phyloP scores from a whole-genome alignment of 1,140 invertebrate genomes.

The Caenorhabditis tropicalis region DNA sequence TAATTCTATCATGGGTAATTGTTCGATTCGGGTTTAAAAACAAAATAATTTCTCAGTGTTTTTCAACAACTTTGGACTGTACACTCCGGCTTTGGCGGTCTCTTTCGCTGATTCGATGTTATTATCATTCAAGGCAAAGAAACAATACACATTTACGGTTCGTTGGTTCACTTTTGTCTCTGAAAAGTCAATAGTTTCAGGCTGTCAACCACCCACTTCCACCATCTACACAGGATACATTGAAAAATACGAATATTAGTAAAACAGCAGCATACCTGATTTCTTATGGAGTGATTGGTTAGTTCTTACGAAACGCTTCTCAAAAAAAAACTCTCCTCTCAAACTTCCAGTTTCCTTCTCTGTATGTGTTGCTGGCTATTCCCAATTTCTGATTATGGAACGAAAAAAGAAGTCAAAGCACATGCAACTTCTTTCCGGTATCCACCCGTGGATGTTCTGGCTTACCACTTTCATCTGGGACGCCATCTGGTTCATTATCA shows the following conservation, averaged over 20 bases:
- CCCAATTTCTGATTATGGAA: constrained; percentile 56
- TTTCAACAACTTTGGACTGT: constrained; percentile 54
- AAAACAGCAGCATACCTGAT: constrained; percentile 44
- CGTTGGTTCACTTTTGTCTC: neutral
- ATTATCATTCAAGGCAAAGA: neutral
- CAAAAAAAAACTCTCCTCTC: too few relatives aligned
- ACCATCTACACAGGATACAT: constrained; percentile 46
- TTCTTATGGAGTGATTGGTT: constrained; percentile 48
- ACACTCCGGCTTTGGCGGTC: constrained; percentile 48
- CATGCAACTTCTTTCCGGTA: constrained; percentile 59
- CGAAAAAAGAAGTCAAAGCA: constrained; percentile 60
- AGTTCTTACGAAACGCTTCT: neutral
- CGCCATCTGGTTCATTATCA: constrained; percentile 35
- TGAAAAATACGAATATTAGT: constrained; percentile 51
- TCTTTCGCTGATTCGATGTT: constrained; percentile 48
- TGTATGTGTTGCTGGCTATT: constrained; percentile 56
- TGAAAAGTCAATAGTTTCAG: constrained; percentile 9
- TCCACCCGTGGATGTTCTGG: constrained; percentile 59
- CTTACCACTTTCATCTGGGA: constrained; percentile 56
- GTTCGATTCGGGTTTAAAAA: too few relatives aligned
- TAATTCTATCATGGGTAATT: too few relatives aligned
- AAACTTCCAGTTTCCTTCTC: constrained; percentile 52
- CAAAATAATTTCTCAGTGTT: constrained; percentile 8
- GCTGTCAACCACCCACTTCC: constrained; percentile 57
- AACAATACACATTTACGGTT: constrained; percentile 34